Percentiles rank a stretch among this genome's conserved stretches.
phyloP scores from a whole-genome alignment of 2,797 vertebrate species.

The Rhinichthys osculus region DNA sequence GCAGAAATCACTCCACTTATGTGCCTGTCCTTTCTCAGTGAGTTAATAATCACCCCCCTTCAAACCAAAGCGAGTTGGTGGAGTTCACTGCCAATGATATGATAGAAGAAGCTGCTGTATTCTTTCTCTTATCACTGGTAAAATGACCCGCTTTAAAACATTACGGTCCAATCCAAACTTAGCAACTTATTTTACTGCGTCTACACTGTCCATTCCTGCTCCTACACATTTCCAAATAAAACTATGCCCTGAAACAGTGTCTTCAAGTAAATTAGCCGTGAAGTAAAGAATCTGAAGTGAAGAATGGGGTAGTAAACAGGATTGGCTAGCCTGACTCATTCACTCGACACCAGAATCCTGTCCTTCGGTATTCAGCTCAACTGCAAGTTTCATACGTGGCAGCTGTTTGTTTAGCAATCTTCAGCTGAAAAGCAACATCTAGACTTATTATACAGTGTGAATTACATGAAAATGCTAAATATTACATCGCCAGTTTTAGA shows the following conservation, averaged over 20 bases:
- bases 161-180: background rate
- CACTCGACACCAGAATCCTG: background rate
- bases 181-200: background rate
- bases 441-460: background rate
- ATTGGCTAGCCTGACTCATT: background rate
- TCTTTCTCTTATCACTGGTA: background rate
- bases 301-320: background rate
- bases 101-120: background rate
- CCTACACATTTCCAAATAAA: background rate
- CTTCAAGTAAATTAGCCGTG: too few species aligned
- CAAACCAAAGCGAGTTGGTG: background rate
- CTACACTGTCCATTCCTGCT: background rate
- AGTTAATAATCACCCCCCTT: background rate
- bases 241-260: background rate
- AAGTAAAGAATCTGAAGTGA: background rate
- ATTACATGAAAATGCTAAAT: background rate
- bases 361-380: background rate
- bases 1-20: background rate
- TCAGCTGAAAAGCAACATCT: background rate
- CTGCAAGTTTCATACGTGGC: slow-evolving; percentile 15
- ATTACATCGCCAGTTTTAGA: too few species aligned
- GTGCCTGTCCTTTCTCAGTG: background rate
- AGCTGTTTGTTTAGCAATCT: background rate
- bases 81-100: background rate
- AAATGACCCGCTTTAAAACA: background rate